Base-by-base conservation (phyloP, 2,888 invertebrate genomes). In the Flabesymbios commensalis region DNA sequence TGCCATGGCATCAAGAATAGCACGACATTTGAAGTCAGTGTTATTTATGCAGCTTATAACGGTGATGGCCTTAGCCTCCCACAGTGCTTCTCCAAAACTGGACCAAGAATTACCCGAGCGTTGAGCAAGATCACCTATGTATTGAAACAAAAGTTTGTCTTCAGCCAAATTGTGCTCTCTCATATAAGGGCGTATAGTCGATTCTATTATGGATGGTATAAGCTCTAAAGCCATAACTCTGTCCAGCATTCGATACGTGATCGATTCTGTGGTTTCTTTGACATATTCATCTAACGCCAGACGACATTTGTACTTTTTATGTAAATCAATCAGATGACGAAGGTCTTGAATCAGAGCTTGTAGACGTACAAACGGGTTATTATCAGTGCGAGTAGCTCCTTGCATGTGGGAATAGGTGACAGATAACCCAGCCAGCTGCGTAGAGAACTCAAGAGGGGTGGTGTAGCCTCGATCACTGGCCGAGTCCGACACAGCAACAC, bases 231-330 rank as follows among this genome's bases (percentile, higher is more conserved):
- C 78, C 39, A 74, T 72, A 42, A 79, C 75, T 53, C 74, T 72
- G 69, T 81, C 80, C 61, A 81, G 61, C 79, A 81, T 79, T 14
- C 79, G 71, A 59, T 75, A 80, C 3, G 74, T 72, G 24, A 81
- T 66, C 5, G 75, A 74, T 65, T 78, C 79, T 29, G 69, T 75
- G 3, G 75, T 78, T 62, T 81, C 79, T 78, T 80, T 68, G 5
- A 69, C 57, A 59, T 75, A 77, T 54, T 74, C 72, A 29, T 67
- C 70, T 43, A 76, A 66, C 10, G 75, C 62, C 10, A 79, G 67
- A 14, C 64, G 59, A 61, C 72, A 77, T 39, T 72, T 74, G 67
- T 76, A 78, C 57, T 73, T 73, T 32, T 67, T 70, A 39, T 73
- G 68, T 19, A 79, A 65, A 42, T 72, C 69, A 49, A 71, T 61